Conservation (phyloP, 1,140 invertebrate genomes). For the Drosophila bipectinata region DNA sequence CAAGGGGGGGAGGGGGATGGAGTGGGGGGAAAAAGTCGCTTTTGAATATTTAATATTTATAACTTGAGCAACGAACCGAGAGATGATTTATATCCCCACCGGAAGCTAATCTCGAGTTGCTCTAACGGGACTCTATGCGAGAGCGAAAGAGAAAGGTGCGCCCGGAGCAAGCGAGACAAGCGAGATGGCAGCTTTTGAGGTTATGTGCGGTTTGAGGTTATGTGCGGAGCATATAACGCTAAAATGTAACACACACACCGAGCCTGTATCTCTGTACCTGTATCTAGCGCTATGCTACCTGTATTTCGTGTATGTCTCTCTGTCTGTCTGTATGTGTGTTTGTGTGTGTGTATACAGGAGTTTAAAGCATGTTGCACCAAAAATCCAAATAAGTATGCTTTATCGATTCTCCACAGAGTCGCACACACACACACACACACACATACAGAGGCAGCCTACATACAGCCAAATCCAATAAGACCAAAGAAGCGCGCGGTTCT, state of each 20-base stretch:
- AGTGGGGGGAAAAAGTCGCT: slow-evolving; percentile 52
- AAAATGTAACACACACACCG: slow-evolving; percentile 51
- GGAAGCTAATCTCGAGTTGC: slow-evolving; percentile 79
- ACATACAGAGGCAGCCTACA: slow-evolving; percentile 12
- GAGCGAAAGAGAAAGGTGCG: slow-evolving; percentile 12
- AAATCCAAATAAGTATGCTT: slow-evolving; percentile 80
- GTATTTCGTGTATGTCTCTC: slow-evolving; percentile 6
- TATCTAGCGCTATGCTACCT: slow-evolving; percentile 6
- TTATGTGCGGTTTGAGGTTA: slow-evolving; percentile 60
- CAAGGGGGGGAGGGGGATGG: slow-evolving; percentile 1
- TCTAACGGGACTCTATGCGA: slow-evolving; percentile 51
- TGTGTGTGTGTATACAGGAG: slow-evolving; percentile 27
- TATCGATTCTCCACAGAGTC: slow-evolving; percentile 60
- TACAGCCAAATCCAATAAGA: slow-evolving; percentile 62
- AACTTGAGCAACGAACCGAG: slow-evolving; percentile 79
- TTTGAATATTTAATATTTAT: slow-evolving; percentile 82
- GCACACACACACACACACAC: slow-evolving; percentile 28
- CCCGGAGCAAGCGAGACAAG: not conserved
- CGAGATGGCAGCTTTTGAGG: slow-evolving; percentile 41
- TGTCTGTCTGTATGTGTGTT: not conserved
- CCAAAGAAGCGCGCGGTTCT: slow-evolving; percentile 65
- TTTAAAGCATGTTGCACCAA: slow-evolving; percentile 80
- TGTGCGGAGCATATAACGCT: slow-evolving; percentile 37
- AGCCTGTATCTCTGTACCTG: slow-evolving; percentile 15
- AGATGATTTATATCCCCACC: slow-evolving; percentile 80